phyloP scores from a whole-genome alignment of 2,888 invertebrate genomes.

The Coleophora deauratella region DNA sequence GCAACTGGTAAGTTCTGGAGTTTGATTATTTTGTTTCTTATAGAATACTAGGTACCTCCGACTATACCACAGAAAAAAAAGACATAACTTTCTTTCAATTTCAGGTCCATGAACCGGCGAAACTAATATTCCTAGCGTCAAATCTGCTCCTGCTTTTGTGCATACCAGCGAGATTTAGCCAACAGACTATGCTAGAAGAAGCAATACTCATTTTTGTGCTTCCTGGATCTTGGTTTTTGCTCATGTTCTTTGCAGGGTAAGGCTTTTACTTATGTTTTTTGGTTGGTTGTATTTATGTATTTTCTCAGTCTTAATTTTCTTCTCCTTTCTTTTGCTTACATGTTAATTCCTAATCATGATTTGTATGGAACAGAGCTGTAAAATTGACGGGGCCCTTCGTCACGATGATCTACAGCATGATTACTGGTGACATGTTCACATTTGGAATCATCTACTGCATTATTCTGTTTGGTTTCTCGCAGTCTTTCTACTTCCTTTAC shows the following conservation, averaged over 20 bases:
- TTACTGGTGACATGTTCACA: constrained; percentile 98
- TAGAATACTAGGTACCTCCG: no score
- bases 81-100: no score
- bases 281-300: constrained; percentile 8
- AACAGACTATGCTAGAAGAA: constrained; percentile 88
- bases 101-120: constrained; percentile 94
- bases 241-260: constrained; percentile 99
- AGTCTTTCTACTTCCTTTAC: constrained; percentile 95
- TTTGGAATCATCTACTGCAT: constrained; percentile 98
- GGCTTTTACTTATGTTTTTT: constrained; percentile 13
- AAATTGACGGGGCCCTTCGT: constrained; percentile 98
- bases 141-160: constrained; percentile 92
- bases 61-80: no score
- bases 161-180: constrained; percentile 87
- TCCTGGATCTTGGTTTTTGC: constrained; percentile 97
- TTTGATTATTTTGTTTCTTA: neutral
- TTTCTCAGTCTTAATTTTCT: constrained; percentile 11
- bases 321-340: no score
- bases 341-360: no score
- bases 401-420: constrained; percentile 99
- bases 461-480: constrained; percentile 95
- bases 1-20: constrained; percentile 82
- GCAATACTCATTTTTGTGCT: constrained; percentile 93
- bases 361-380: constrained; percentile 79
- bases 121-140: constrained; percentile 92